phyloP scores from a whole-genome alignment of 2,797 vertebrate genomes.

The Galagoides demidoff region DNA sequence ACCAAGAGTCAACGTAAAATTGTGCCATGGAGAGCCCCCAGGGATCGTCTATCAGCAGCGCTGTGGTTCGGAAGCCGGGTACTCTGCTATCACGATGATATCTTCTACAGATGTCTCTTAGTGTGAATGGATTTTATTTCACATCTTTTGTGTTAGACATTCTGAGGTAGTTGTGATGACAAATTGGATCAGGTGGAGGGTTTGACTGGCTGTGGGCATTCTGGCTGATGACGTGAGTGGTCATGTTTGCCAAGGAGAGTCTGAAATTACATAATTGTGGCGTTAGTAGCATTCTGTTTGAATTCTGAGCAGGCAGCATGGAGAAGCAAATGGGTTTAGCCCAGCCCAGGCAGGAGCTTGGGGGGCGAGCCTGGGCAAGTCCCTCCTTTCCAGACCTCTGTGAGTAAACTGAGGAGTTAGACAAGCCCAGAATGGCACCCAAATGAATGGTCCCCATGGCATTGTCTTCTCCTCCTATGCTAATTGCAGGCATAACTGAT shows the following conservation, averaged over 20 bases:
- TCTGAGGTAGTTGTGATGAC: background rate
- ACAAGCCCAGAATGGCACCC: background rate
- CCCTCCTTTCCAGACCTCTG: background rate
- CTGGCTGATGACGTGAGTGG: background rate
- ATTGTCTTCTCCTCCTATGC: background rate
- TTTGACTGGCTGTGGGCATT: background rate
- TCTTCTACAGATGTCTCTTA: background rate
- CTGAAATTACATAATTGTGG: constrained; percentile 16
- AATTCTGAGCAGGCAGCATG: background rate
- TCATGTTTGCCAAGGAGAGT: background rate
- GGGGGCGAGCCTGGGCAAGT: background rate
- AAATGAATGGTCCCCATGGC: background rate
- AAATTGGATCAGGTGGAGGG: background rate
- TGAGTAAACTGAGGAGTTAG: constrained; percentile 18
- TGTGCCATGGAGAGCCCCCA: fast-evolving
- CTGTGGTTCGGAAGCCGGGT: background rate
- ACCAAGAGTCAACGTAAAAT: background rate
- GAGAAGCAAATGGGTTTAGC: background rate
- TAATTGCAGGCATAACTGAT: constrained; percentile 46
- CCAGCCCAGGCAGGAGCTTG: background rate
- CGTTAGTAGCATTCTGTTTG: background rate
- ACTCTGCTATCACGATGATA: background rate
- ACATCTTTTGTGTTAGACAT: background rate
- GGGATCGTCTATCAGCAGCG: fast-evolving
- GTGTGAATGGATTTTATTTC: constrained; percentile 1